Evolutionary conservation across 2,888 invertebrate genomes (phyloP).

Genomic region (Drosophila prostipennis): DNA sequence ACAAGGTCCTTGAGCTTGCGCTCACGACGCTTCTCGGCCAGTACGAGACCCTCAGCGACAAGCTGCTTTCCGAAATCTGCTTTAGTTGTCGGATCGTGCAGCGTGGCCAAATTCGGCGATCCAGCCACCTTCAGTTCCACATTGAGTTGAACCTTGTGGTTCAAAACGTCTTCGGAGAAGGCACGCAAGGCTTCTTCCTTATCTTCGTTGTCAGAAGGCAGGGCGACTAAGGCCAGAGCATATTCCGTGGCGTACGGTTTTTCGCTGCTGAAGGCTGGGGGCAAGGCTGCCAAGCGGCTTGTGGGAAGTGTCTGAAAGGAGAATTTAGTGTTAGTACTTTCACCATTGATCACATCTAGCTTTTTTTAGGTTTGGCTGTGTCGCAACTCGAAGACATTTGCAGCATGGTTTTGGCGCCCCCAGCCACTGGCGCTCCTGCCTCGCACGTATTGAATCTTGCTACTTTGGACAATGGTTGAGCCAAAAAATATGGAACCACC

Average conservation of each 20-base stretch:
- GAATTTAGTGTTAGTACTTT: neutral
- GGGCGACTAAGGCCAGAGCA: conserved; percentile 91
- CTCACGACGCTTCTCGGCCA: conserved; percentile 92
- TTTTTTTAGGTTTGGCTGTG: conserved; percentile 39
- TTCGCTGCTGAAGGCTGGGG: conserved; percentile 90
- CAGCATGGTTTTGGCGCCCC: conserved; percentile 65
- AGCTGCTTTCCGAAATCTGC: conserved; percentile 89
- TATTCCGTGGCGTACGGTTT: conserved; percentile 95
- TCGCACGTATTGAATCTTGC: conserved; percentile 14
- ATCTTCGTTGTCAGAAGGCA: conserved; percentile 95
- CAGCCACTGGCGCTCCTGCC: conserved; percentile 54
- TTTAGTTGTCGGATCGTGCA: conserved; percentile 83
- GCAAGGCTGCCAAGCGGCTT: conserved; percentile 92
- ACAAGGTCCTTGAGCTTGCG: conserved; percentile 91
- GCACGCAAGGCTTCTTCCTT: conserved; percentile 89
- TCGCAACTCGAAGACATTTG: conserved; percentile 58
- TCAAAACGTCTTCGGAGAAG: conserved; percentile 87
- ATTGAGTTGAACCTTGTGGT: conserved; percentile 92
- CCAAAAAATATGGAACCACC: conserved; percentile 80
- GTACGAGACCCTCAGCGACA: conserved; percentile 92
- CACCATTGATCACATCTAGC: too few relatives aligned
- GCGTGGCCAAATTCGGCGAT: conserved; percentile 81
- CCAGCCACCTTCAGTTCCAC: conserved; percentile 88
- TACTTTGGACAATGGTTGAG: conserved; percentile 31
- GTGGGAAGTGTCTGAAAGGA: conserved; percentile 86